Evolutionary conservation across 1,140 invertebrate genomes (phyloP), one percentile per base, ranked within the genome.

Genomic region (Sycobia sp.): DNA sequence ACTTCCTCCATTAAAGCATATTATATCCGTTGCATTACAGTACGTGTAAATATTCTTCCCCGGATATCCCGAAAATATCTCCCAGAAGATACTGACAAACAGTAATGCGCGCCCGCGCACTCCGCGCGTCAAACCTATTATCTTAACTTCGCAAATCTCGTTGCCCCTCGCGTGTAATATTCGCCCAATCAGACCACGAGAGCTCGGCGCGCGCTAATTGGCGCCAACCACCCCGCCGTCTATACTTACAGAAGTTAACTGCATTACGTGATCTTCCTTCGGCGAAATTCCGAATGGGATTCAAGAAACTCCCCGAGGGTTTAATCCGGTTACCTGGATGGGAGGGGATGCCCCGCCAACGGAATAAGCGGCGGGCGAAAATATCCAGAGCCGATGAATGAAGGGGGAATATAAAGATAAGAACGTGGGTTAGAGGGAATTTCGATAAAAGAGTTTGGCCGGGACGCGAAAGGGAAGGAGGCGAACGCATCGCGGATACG

Each of bases 301-400:
- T 50, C 36, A 62, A 64, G 68, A 69, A 67, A 55, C 62, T 62
- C 22, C 43, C 57, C 57, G 27, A 62, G 67, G 65, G 61, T 60
- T 69, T 69, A 67, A 70, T 70, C 68, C 66, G 67, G 66, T 70
- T 70, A 70, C 60, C 54, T 55, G 55, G 44, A n/a, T n/a, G n/a
- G n/a, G n/a, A n/a, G n/a, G 63, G 57, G 53, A 67, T 56, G 63
- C 55, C 63, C 66, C 5, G 67, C 62, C 63, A 58, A 58, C 44
- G 56, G 46, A 51, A 43, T 59, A 55, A 59, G 46, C 25, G 23
- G 27, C 14, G 27, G 7, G n/a, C 23, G 10, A 49, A 49, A 27
- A 49, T 14, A 39, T 39, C 5, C 3, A 49, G 22, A 49, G 27
- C 8, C 23, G 22, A 7, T 14, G 43, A 18, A 8, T 10, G 43